Evolutionary conservation across 92 coral and sea anemone species (phyloP).

Genomic region (Plumapathes pennacea): DNA sequence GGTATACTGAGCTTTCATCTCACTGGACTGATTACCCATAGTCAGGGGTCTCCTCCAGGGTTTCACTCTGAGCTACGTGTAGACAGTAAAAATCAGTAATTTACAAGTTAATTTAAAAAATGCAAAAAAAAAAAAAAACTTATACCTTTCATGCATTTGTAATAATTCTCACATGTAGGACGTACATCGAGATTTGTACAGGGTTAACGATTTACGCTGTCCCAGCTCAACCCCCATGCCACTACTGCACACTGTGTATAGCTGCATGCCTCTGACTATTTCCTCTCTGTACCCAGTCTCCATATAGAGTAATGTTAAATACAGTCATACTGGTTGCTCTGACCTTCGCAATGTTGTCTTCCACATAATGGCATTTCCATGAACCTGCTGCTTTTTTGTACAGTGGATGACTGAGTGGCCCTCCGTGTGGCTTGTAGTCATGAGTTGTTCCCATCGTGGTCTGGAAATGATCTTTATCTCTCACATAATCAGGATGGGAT

Average conservation of each 20-base stretch:
- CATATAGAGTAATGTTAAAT: too few relatives aligned
- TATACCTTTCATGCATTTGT: too few relatives aligned
- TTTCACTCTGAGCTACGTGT: constrained; percentile 83
- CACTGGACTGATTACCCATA: constrained; percentile 93
- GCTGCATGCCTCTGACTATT: too few relatives aligned
- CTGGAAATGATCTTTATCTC: constrained; percentile 63
- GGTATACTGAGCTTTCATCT: constrained; percentile 91
- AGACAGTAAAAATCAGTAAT: too few relatives aligned
- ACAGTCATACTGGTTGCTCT: background rate
- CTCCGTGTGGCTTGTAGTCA: constrained; percentile 89
- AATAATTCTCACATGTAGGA: too few relatives aligned
- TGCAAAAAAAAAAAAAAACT: too few relatives aligned
- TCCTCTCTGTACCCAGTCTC: too few relatives aligned
- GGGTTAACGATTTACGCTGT: too few relatives aligned
- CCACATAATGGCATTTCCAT: constrained; percentile 89
- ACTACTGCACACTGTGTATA: too few relatives aligned
- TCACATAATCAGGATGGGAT: constrained; percentile 54
- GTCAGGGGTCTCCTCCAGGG: constrained; percentile 93
- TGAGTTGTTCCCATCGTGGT: constrained; percentile 95
- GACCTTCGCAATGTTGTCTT: constrained; percentile 87
- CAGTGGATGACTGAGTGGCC: constrained; percentile 52
- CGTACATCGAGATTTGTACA: too few relatives aligned
- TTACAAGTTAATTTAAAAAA: too few relatives aligned
- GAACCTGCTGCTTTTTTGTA: constrained; percentile 94
- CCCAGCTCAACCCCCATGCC: too few relatives aligned